Evolutionary conservation across 2,797 vertebrate genomes (phyloP), one percentile per base, ranked within the genome.

Genomic region (Centropyge bicolor): DNA sequence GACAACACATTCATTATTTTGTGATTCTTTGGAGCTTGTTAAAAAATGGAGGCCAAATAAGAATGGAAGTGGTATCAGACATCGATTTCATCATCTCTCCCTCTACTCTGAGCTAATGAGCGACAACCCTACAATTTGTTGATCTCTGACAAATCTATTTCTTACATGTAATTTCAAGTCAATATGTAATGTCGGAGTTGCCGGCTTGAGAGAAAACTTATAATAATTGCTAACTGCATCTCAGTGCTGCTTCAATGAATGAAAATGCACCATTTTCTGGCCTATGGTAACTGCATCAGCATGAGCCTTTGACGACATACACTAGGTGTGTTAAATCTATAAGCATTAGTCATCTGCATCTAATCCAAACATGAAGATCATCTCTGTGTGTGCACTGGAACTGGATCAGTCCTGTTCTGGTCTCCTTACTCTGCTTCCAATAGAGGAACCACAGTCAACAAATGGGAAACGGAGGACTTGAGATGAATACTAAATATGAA

Each of bases 331-430:
- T 87, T 91, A 81, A 90, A 93, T 89, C 88, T 89, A 88, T 82
- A 80, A 83, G 90, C 87, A 91, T 92, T 91, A 90, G 88, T 91
- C 88, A 92, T 92, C 89, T 93, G 73, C 75, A 80, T 81, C 85
- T 79, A 77, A 90, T 74, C 83, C 80, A 90, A 82, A 88, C 85
- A 88, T 74, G 78, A 77, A 75, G 55, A 81, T 87, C 78, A 83
- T 82, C 56, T 70, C 72, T 87, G 86, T 77, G 64, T 83, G 84
- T 77, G 89, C 77, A 83, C 66, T 64, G 67, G 61, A 83, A 86
- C 81, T 70, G 88, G 85, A 88, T 87, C 67, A 51, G 83, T 89
- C 88, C 82, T 81, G 86, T 88, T 84, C 80, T 82, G 71, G 49
- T 75, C 51, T 64, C 64, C 63, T 56, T 20, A 52, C 64, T 43